A percentile compares a stretch with the other conserved stretches of the same genome.
Evolutionary conservation across 2,888 invertebrate species (phyloP).

Genomic region (Scaptomyza polygonia): DNA sequence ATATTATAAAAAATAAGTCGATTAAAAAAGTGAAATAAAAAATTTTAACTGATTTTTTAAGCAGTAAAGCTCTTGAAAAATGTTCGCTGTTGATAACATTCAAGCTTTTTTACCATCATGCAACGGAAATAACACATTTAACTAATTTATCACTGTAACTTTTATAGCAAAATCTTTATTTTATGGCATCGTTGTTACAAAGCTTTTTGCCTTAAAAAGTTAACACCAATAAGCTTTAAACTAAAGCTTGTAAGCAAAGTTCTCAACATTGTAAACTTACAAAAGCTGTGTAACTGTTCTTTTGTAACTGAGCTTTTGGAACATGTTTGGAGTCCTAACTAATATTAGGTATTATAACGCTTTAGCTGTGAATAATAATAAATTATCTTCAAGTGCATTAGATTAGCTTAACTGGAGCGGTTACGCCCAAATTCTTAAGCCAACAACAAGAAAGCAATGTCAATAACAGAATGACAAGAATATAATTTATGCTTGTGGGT

Average conservation of each 20-base stretch:
- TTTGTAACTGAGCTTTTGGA: conserved; percentile 38
- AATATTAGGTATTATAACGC: conserved; percentile 30
- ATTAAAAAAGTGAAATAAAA: too few species aligned
- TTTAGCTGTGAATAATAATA: conserved; percentile 63
- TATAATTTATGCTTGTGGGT: conserved; percentile 5
- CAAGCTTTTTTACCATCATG: not conserved
- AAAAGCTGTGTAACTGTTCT: conserved; percentile 24
- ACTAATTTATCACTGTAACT: not conserved
- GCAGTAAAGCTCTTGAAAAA: not conserved
- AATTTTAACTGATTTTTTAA: not conserved
- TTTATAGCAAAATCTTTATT: not conserved
- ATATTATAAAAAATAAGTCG: too few species aligned
- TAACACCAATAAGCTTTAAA: conserved; percentile 22
- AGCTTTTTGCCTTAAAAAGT: conserved; percentile 28
- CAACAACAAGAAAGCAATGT: conserved; percentile 19
- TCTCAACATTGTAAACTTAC: conserved; percentile 11
- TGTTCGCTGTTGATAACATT: not conserved
- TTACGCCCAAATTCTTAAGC: conserved; percentile 68
- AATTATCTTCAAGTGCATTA: conserved; percentile 66
- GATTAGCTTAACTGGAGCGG: conserved; percentile 47
- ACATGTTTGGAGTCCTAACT: conserved; percentile 35
- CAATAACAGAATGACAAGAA: conserved; percentile 52
- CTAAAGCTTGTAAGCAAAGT: conserved; percentile 22
- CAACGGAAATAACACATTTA: not conserved
- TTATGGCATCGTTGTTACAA: not conserved